These are phyloP conservation scores for Anomalospiza imberbis DNA, from an alignment of 2,797 vertebrate genomes.

Conservation along the genomic window DNA sequence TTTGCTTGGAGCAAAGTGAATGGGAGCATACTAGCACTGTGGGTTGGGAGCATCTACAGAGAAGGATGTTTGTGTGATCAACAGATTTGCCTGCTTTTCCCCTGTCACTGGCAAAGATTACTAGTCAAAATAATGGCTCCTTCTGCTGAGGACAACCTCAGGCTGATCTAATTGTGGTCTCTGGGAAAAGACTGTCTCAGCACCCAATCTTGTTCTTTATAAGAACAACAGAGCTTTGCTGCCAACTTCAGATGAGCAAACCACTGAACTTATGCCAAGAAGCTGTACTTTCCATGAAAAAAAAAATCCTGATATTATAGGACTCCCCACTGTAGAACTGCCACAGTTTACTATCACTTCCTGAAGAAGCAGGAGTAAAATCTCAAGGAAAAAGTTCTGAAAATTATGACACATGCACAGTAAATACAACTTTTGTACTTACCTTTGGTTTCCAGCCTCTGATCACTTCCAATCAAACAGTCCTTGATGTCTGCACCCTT, in stretches of 20 bases:
- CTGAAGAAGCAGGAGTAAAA: neutral
- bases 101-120: neutral
- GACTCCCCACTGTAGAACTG: neutral
- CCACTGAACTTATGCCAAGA: neutral
- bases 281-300: conserved; percentile 32
- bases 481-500: conserved; percentile 92
- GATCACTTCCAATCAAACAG: conserved; percentile 90
- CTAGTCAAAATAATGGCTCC: neutral
- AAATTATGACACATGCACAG: neutral
- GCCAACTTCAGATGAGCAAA: conserved; percentile 23
- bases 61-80: neutral
- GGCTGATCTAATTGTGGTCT: conserved; percentile 30
- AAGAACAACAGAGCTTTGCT: conserved; percentile 11
- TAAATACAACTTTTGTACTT: conserved; percentile 33
- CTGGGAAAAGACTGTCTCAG: conserved; percentile 23
- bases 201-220: neutral
- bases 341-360: neutral
- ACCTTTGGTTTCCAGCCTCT: conserved; percentile 84
- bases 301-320: conserved; percentile 12
- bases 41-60: neutral
- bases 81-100: neutral
- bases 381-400: neutral
- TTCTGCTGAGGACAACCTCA: conserved; percentile 2
- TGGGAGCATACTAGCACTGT: neutral
- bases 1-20: neutral